phyloP scores from a whole-genome alignment of 2,113 vertebrate species.

The Mastomys coucha region DNA sequence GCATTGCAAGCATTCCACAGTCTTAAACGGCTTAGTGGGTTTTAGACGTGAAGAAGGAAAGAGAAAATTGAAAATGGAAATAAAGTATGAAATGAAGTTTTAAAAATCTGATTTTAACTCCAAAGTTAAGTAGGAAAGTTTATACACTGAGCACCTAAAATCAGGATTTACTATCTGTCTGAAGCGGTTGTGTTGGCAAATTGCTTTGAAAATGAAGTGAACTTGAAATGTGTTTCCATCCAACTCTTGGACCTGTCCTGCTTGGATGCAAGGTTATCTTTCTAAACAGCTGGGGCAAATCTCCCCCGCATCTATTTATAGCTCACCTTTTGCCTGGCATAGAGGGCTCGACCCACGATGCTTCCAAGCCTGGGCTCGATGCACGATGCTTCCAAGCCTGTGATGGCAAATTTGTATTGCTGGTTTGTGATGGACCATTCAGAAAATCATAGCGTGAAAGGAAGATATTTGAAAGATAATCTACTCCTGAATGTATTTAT shows the following conservation, averaged over 20 bases:
- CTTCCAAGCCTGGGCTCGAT: neutral
- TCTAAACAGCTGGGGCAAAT: constrained; percentile 41
- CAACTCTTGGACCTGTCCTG: neutral
- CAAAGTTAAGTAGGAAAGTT: constrained; percentile 62
- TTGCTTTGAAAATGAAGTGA: constrained; percentile 63
- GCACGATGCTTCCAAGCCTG: neutral
- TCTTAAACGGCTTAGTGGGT: constrained; percentile 81
- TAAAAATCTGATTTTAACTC: constrained; percentile 69
- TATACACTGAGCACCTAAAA: constrained; percentile 58
- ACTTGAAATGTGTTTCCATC: constrained; percentile 58
- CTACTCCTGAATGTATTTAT: constrained; percentile 7
- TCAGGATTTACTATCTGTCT: constrained; percentile 52
- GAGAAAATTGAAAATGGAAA: constrained; percentile 73
- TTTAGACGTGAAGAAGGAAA: constrained; percentile 75
- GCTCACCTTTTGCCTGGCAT: constrained; percentile 31
- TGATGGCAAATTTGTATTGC: neutral
- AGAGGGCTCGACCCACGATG: neutral
- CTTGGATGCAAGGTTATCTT: constrained; percentile 55
- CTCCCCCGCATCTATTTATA: neutral
- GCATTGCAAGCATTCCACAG: constrained; percentile 77
- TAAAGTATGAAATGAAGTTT: constrained; percentile 78
- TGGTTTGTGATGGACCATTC: neutral
- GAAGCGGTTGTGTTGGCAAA: constrained; percentile 58
- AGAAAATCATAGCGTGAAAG: constrained; percentile 14
- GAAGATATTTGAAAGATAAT: constrained; percentile 42